Evolutionary conservation across 1,140 invertebrate genomes (phyloP).

Genomic region (Mya arenaria): DNA sequence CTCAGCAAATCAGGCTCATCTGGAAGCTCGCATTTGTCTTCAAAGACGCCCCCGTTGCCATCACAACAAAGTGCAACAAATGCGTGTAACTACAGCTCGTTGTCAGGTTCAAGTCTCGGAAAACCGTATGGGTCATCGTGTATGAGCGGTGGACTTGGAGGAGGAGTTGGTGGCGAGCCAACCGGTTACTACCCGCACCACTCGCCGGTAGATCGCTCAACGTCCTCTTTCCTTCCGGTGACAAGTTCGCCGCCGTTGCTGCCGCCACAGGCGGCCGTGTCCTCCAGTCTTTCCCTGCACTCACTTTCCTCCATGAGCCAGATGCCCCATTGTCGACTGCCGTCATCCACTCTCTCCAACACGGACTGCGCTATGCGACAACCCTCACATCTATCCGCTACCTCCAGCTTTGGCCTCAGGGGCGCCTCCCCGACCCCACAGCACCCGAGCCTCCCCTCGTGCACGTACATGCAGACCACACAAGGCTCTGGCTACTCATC

Average conservation of each 20-base stretch:
- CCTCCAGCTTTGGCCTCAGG: slow-evolving; percentile 66
- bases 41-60: slow-evolving; percentile 48
- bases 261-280: slow-evolving; percentile 56
- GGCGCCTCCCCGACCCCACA: slow-evolving; percentile 64
- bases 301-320: slow-evolving; percentile 64
- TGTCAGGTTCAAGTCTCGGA: slow-evolving; percentile 11
- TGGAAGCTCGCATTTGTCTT: slow-evolving; percentile 37
- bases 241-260: slow-evolving; percentile 61
- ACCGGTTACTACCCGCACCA: slow-evolving; percentile 71
- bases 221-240: slow-evolving; percentile 69
- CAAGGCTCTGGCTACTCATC: slow-evolving; percentile 67
- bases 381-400: slow-evolving; percentile 62
- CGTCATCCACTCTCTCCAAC: slow-evolving; percentile 56
- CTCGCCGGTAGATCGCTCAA: slow-evolving; percentile 62
- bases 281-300: slow-evolving; percentile 63
- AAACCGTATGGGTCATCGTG: slow-evolving; percentile 51
- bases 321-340: slow-evolving; percentile 71
- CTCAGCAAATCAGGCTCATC: slow-evolving; percentile 51
- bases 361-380: slow-evolving; percentile 71
- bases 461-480: slow-evolving; percentile 76
- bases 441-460: slow-evolving; percentile 72
- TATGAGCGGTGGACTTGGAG: slow-evolving; percentile 43
- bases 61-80: not conserved
- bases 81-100: slow-evolving; percentile 33
- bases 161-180: slow-evolving; percentile 59